Evolutionary conservation across 2,888 invertebrate genomes (phyloP).

Genomic region (Caenorhabditis macrosperma): DNA sequence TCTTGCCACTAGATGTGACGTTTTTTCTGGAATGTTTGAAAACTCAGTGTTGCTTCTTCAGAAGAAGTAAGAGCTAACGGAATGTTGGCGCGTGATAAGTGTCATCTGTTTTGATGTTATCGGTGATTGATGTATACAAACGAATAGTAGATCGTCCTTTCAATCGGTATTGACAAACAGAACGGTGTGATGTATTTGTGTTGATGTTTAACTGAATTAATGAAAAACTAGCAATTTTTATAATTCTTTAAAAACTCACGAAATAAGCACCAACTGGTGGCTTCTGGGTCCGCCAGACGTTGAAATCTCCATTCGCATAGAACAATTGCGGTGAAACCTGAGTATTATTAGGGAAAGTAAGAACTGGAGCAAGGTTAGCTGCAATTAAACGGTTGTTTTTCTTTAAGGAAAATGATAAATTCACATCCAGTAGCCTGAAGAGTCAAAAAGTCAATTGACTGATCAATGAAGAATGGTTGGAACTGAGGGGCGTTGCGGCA

Average conservation of each 20-base stretch:
- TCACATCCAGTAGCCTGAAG: conserved; percentile 67
- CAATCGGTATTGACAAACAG: conserved; percentile 71
- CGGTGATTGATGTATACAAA: conserved; percentile 66
- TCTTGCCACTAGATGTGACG: conserved; percentile 69
- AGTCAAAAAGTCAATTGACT: conserved; percentile 56
- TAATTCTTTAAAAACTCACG: conserved; percentile 18
- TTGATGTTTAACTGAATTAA: conserved; percentile 58
- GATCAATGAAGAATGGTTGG: conserved; percentile 73
- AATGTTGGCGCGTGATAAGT: conserved; percentile 63
- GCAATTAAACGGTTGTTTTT: too few relatives aligned
- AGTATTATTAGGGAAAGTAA: conserved; percentile 57
- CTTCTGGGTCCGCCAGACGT: conserved; percentile 58
- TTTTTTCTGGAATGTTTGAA: conserved; percentile 35
- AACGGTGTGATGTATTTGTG: conserved; percentile 24
- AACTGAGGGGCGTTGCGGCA: conserved; percentile 67
- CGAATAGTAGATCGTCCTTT: conserved; percentile 62
- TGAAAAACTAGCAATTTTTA: background rate
- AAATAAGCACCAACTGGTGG: conserved; percentile 62
- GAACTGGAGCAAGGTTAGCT: conserved; percentile 54
- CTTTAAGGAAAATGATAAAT: background rate
- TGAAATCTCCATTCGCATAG: conserved; percentile 60
- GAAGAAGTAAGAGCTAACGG: conserved; percentile 24
- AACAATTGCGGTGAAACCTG: conserved; percentile 25
- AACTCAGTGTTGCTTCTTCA: too few relatives aligned
- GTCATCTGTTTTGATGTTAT: conserved; percentile 61